Base-by-base conservation (phyloP, 2,113 vertebrate species). In the Jaculus jaculus region DNA sequence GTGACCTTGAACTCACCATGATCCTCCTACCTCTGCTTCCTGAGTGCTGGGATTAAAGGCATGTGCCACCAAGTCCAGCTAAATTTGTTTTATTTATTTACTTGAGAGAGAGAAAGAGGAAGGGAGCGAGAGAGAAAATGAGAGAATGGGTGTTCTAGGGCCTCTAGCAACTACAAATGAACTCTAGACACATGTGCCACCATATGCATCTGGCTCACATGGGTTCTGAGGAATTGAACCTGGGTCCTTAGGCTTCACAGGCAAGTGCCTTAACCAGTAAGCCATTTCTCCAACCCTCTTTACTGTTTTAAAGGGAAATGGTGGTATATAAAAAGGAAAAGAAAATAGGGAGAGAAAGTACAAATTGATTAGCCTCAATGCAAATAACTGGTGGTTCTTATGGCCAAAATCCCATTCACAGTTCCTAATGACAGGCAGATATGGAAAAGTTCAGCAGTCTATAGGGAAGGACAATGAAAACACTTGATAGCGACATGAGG, bases 381-480 rank as follows among this genome's bases (percentile, higher is more conserved):
- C 7, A 54, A 84, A 92, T 30, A 18, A 21, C 32, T 26, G 9
- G 39, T 75, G 54, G 39, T 66, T 87, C 60, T 90, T 74, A 20
- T 47, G 91, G 24, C 20, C 68, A 58, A 51, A 30, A 87, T 81
- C 28, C 73, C 47, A 91, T 60, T 23, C 30, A 51, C 30, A 89
- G 23, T 84, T 61, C 5, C 72, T 73, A 89, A 86, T 68, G 60
- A 79, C 28, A 39, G 32, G 47, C 61, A 78, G 69, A 8, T 89
- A 68, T 95, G 61, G 87, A 89, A 93, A 96, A 94, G 18, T 69
- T 37, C n/a, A 87, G 12, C 8, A 2, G 51, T 68, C 72, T 86
- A n/a, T 81, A 84, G 93, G 42, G 72, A 86, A 81, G 42, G 47
- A 89, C 42, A 80, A 26, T 84, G 71, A 83, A 66, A 86, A 95